Evolutionary conservation across 2,888 invertebrate species (phyloP).

Genomic region (Chalcis sispes): DNA sequence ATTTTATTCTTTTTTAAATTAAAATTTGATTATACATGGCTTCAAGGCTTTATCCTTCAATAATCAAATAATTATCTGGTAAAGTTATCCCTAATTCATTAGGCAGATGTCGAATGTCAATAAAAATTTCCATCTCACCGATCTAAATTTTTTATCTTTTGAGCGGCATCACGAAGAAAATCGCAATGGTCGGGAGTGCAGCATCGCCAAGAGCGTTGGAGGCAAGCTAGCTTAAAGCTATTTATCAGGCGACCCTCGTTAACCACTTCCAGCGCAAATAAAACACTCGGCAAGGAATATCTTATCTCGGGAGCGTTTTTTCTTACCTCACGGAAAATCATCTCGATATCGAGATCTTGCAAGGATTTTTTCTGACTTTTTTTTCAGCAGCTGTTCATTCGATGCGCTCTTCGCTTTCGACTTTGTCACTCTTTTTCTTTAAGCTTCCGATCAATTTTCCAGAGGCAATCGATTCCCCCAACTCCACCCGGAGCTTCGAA

Average conservation of each 20-base stretch:
- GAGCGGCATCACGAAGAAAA: neutral
- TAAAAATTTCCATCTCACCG: no score
- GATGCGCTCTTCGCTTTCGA: neutral
- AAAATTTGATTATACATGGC: no score
- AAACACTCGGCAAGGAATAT: constrained; percentile 67
- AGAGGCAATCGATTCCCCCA: constrained; percentile 41
- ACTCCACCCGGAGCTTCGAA: neutral
- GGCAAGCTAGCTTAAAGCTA: constrained; percentile 56
- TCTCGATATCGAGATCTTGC: constrained; percentile 37
- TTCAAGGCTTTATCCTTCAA: no score
- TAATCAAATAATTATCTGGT: no score
- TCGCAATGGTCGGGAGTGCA: constrained; percentile 24
- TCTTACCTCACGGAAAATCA: constrained; percentile 55
- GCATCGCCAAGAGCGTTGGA: constrained; percentile 12
- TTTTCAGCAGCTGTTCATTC: neutral
- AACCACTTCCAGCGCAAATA: constrained; percentile 67
- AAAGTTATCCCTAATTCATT: no score
- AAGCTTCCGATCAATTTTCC: constrained; percentile 17
- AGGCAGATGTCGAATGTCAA: no score
- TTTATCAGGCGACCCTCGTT: constrained; percentile 70
- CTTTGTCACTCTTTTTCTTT: neutral
- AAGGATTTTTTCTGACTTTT: constrained; percentile 38
- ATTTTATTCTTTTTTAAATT: no score
- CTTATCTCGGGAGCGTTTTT: constrained; percentile 67
- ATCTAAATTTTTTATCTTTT: no score